These are phyloP conservation scores for Linyphia triangularis DNA, from an alignment of 2,888 invertebrate species.

Conservation along the genomic window DNA sequence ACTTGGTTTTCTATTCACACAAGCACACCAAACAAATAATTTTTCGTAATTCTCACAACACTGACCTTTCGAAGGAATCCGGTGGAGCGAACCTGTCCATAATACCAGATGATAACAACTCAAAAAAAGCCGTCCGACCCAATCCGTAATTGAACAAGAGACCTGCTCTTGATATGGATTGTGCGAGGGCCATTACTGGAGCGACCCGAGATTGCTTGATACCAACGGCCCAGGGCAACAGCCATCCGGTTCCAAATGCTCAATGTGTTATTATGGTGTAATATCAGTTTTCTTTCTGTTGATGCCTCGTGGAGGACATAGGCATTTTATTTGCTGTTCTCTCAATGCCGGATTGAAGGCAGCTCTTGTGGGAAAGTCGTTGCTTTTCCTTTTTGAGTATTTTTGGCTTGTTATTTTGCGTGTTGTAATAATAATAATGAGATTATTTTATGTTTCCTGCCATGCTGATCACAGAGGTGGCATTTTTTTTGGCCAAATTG, in stretches of 20 bases:
- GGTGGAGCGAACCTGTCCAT: not conserved
- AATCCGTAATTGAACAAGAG: not conserved
- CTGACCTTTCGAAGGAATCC: not conserved
- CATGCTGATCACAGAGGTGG: too few relatives aligned
- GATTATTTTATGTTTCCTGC: too few relatives aligned
- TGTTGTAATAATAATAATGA: too few relatives aligned
- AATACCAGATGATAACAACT: not conserved
- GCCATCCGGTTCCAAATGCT: constrained; percentile 24
- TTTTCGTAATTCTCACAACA: too few relatives aligned
- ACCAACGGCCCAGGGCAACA: constrained; percentile 4
- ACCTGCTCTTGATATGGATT: not conserved
- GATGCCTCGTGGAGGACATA: not conserved
- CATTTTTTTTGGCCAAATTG: not conserved
- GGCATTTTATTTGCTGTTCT: not conserved
- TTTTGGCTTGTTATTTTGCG: too few relatives aligned
- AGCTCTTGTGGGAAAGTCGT: too few relatives aligned
- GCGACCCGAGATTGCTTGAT: constrained; percentile 41
- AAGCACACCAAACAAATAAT: too few relatives aligned
- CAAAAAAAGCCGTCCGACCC: not conserved
- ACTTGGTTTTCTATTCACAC: too few relatives aligned
- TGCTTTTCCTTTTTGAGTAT: too few relatives aligned
- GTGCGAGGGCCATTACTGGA: constrained; percentile 35
- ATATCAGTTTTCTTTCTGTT: not conserved
- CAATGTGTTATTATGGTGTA: constrained; percentile 7
- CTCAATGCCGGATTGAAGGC: not conserved